phyloP scores from a whole-genome alignment of 2,113 vertebrate species.

The Ranitomeya variabilis region DNA sequence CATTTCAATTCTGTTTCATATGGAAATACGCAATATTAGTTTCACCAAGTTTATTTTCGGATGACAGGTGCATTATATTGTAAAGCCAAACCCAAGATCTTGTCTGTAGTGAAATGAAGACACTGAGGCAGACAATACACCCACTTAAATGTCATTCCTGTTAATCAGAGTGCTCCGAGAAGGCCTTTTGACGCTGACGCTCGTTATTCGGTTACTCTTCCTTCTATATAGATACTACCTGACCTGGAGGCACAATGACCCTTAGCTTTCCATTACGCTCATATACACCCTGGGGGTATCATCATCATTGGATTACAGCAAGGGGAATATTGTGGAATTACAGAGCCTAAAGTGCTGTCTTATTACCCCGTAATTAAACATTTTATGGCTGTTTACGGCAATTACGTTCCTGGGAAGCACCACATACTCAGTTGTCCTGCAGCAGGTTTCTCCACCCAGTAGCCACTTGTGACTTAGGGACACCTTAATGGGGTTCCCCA shows the following conservation, averaged over 20 bases:
- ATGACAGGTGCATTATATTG: slow-evolving; percentile 20
- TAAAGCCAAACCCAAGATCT: background rate
- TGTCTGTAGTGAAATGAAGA: background rate
- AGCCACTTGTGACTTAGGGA: too few relatives aligned
- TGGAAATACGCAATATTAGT: background rate
- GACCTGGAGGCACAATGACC: background rate
- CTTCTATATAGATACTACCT: background rate
- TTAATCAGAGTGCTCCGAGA: background rate
- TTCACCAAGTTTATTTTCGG: background rate
- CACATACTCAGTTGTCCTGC: background rate
- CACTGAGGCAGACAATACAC: background rate
- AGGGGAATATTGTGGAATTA: background rate
- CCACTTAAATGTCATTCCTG: slow-evolving; percentile 6
- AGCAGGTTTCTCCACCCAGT: background rate
- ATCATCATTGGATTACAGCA: slow-evolving; percentile 24
- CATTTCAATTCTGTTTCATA: background rate
- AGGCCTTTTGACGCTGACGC: background rate
- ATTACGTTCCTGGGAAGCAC: background rate
- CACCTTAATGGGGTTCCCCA: too few relatives aligned
- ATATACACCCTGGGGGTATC: slow-evolving; percentile 26
- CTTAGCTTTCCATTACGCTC: background rate
- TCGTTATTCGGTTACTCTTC: background rate
- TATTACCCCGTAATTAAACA: slow-evolving; percentile 37
- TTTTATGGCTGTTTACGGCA: slow-evolving; percentile 6
- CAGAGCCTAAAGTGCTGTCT: background rate